These are phyloP conservation scores for Dissostichus mawsoni DNA, from an alignment of 2,113 vertebrate genomes.

Conservation along the genomic window DNA sequence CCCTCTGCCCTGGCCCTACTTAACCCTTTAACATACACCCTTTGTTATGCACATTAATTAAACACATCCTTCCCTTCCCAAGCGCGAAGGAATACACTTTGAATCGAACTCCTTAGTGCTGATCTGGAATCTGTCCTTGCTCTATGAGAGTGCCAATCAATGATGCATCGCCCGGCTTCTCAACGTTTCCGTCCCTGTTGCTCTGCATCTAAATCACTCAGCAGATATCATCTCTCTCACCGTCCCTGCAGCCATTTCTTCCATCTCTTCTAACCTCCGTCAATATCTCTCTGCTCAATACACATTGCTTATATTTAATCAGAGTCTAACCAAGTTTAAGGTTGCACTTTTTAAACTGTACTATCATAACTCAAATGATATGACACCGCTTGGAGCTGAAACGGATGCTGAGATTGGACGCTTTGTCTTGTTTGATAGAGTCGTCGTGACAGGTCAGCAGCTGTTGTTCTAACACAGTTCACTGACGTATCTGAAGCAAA, in stretches of 20 bases:
- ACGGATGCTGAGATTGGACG: slow-evolving; percentile 21
- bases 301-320: slow-evolving; percentile 50
- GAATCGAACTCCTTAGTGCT: slow-evolving; percentile 66
- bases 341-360: slow-evolving; percentile 38
- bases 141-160: slow-evolving; percentile 69
- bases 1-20: slow-evolving; percentile 37
- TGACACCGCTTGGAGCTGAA: slow-evolving; percentile 27
- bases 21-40: slow-evolving; percentile 57
- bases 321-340: slow-evolving; percentile 33
- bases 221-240: slow-evolving; percentile 59
- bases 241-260: slow-evolving; percentile 26
- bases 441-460: slow-evolving; percentile 62
- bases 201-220: slow-evolving; percentile 65
- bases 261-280: slow-evolving; percentile 46
- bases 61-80: slow-evolving; percentile 56
- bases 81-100: slow-evolving; percentile 41
- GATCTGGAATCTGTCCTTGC: slow-evolving; percentile 59
- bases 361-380: slow-evolving; percentile 33
- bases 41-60: slow-evolving; percentile 75
- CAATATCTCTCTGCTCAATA: slow-evolving; percentile 29
- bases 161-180: slow-evolving; percentile 62
- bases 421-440: slow-evolving; percentile 66
- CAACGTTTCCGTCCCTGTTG: slow-evolving; percentile 38
- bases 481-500: slow-evolving; percentile 62
- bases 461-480: slow-evolving; percentile 51